These are phyloP conservation scores for Oenanthe melanoleuca DNA, from an alignment of 2,113 vertebrate species.

Conservation along the genomic window DNA sequence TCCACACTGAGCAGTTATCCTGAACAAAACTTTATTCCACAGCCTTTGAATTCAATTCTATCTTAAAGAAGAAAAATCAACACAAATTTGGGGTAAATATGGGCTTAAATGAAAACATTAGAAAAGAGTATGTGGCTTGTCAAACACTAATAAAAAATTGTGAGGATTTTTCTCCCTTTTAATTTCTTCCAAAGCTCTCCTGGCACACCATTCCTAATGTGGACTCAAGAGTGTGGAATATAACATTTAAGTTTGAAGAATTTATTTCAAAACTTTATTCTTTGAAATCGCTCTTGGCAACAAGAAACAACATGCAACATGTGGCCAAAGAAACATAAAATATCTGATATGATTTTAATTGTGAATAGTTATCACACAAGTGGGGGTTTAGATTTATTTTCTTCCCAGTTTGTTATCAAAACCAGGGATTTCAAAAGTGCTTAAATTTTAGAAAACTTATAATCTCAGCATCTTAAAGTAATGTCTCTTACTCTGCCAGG, in stretches of 20 bases:
- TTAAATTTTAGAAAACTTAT: neutral
- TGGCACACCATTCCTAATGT: neutral
- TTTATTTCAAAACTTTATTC: neutral
- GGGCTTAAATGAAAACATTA: neutral
- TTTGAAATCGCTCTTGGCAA: neutral
- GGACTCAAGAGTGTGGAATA: accelerated
- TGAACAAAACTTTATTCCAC: neutral
- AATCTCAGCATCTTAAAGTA: neutral
- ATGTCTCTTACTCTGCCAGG: neutral
- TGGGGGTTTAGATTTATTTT: accelerated
- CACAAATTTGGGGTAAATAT: neutral
- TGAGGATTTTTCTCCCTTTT: neutral
- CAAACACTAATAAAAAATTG: neutral
- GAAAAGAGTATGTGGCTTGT: neutral
- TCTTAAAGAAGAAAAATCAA: conserved; percentile 21
- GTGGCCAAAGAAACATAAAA: neutral
- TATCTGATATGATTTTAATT: neutral
- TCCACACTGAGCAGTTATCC: neutral
- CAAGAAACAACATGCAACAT: neutral
- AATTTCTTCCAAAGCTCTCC: accelerated
- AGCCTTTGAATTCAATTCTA: neutral
- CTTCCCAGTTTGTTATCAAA: neutral
- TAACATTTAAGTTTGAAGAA: neutral
- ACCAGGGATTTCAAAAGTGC: neutral
- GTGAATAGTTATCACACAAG: neutral